Evolutionary conservation across 2,888 invertebrate species (phyloP).

Genomic region (Hecatera dysodea): DNA sequence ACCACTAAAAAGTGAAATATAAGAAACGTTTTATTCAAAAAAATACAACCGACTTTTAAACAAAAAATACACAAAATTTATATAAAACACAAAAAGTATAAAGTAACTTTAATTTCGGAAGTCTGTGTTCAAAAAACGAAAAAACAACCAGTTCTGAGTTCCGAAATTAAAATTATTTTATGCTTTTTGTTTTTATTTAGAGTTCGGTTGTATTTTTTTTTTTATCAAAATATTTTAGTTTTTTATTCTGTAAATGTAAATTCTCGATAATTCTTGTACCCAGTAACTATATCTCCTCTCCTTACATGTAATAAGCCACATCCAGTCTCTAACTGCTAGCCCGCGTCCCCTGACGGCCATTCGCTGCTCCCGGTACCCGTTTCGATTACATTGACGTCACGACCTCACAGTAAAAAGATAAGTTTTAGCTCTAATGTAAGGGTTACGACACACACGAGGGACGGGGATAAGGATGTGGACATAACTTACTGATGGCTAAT

Average conservation of each 20-base stretch:
- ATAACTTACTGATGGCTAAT: conserved; percentile 71
- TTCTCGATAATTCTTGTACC: background rate
- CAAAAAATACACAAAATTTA: too few relatives aligned
- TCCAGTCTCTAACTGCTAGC: conserved; percentile 56
- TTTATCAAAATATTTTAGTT: too few relatives aligned
- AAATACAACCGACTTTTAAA: too few relatives aligned
- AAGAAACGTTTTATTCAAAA: too few relatives aligned
- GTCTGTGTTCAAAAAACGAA: too few relatives aligned
- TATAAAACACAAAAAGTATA: too few relatives aligned
- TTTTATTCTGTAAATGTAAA: background rate
- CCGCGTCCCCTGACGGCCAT: conserved; percentile 76
- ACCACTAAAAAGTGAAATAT: too few relatives aligned
- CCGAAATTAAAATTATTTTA: too few relatives aligned
- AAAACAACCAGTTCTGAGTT: too few relatives aligned
- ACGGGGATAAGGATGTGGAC: conserved; percentile 62
- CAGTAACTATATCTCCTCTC: background rate
- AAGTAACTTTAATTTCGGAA: too few relatives aligned
- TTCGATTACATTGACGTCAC: conserved; percentile 85
- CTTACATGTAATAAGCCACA: background rate
- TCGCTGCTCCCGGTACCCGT: conserved; percentile 76
- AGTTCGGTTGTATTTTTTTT: too few relatives aligned
- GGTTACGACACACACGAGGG: conserved; percentile 76
- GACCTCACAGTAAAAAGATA: conserved; percentile 81
- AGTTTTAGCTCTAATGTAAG: conserved; percentile 83
- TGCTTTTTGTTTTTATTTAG: too few relatives aligned